Conservation (phyloP, 2,888 invertebrate species). For the Orchesellides sinensis region DNA sequence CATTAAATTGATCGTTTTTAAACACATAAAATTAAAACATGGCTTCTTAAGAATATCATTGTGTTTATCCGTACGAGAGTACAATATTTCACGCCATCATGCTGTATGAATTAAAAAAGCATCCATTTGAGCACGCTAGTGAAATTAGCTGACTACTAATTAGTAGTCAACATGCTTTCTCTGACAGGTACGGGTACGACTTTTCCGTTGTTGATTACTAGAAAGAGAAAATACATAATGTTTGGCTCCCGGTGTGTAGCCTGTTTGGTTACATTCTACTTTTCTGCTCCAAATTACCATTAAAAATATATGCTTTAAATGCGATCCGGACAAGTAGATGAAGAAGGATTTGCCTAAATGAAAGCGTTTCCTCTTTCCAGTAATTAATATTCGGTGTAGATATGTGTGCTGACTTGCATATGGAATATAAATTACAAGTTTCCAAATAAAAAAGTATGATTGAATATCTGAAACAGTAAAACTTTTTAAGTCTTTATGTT, state of each 20-base stretch:
- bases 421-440: slow-evolving; percentile 8
- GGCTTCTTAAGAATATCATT: too few relatives aligned
- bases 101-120: too few relatives aligned
- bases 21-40: too few relatives aligned
- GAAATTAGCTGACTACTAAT: slow-evolving; percentile 36
- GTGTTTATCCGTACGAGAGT: too few relatives aligned
- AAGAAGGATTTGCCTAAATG: neutral
- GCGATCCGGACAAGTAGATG: neutral
- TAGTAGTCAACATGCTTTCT: slow-evolving; percentile 48
- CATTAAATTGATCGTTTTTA: too few relatives aligned
- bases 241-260: slow-evolving; percentile 44
- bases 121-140: too few relatives aligned
- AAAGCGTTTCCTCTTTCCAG: neutral
- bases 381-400: neutral
- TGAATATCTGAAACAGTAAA: slow-evolving; percentile 18
- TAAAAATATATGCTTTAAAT: neutral
- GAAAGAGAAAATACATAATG: slow-evolving; percentile 8
- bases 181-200: slow-evolving; percentile 10
- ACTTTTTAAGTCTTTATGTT: too few relatives aligned
- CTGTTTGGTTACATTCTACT: slow-evolving; percentile 25
- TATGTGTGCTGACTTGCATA: neutral
- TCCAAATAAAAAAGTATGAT: slow-evolving; percentile 17
- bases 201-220: slow-evolving; percentile 11
- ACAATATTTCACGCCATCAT: too few relatives aligned
- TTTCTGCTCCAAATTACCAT: slow-evolving; percentile 1